Conservation (phyloP, 2,113 vertebrate genomes). For the Dolichallabes microphthalmus region DNA sequence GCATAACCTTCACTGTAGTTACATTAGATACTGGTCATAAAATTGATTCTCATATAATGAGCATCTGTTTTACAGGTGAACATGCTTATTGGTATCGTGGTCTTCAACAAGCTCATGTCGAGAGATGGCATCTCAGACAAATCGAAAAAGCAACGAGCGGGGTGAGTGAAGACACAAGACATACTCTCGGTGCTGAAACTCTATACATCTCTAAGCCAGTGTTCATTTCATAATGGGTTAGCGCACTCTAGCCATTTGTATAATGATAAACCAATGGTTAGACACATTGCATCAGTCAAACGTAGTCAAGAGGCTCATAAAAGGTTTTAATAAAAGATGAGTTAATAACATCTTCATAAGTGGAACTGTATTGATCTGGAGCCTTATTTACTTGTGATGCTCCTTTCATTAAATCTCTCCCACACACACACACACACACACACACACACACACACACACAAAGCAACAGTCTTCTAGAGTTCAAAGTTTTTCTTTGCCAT, state of each 20-base stretch:
- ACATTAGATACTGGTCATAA: neutral
- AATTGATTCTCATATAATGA: neutral
- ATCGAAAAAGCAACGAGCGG: constrained; percentile 98
- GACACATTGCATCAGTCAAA: neutral
- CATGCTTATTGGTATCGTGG: constrained; percentile 97
- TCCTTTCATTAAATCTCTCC: constrained; percentile 39
- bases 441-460: constrained; percentile 27
- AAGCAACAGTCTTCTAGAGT: neutral
- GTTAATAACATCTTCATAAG: constrained; percentile 52
- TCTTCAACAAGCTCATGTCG: constrained; percentile 99
- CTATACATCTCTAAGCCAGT: constrained; percentile 13
- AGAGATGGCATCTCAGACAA: constrained; percentile 98
- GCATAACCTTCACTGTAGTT: neutral
- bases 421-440: constrained; percentile 29
- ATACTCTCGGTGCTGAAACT: neutral
- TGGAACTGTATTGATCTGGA: constrained; percentile 46
- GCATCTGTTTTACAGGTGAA: constrained; percentile 80
- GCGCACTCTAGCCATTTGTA: constrained; percentile 18
- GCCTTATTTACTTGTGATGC: constrained; percentile 40
- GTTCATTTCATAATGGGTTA: constrained; percentile 2
- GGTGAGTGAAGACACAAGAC: constrained; percentile 76
- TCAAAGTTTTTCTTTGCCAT: neutral
- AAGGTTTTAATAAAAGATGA: constrained; percentile 39
- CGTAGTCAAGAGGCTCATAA: neutral
- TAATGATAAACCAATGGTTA: neutral